A percentile compares a stretch with the other conserved stretches of the same genome.
phyloP scores from a whole-genome alignment of 1,140 invertebrate genomes.

The Drosophila neocordata region DNA sequence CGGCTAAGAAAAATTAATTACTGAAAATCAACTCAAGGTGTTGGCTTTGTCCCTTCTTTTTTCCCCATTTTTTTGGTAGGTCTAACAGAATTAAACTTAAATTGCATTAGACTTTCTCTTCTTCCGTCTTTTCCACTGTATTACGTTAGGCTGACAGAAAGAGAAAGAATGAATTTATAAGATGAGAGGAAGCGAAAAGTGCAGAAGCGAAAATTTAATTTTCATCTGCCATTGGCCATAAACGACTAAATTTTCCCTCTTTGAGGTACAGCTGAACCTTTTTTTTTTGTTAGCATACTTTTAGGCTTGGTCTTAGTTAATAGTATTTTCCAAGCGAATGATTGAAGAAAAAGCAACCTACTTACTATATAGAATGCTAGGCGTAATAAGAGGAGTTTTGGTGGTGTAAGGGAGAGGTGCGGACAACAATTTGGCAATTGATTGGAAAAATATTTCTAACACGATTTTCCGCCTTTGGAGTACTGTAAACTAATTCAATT shows the following conservation, averaged over 20 bases:
- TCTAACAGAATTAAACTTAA: slow-evolving; percentile 36
- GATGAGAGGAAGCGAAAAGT: background rate
- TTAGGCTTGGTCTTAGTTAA: slow-evolving; percentile 44
- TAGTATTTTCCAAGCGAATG: slow-evolving; percentile 56
- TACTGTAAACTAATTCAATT: slow-evolving; percentile 73
- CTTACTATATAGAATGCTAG: background rate
- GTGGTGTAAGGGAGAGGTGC: background rate
- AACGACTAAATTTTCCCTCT: slow-evolving; percentile 9
- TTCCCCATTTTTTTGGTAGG: background rate
- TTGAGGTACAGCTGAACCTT: slow-evolving; percentile 4
- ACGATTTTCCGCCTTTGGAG: slow-evolving; percentile 46
- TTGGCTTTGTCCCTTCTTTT: background rate
- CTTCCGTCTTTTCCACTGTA: slow-evolving; percentile 3
- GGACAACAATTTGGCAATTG: slow-evolving; percentile 65
- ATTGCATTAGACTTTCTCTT: slow-evolving; percentile 18
- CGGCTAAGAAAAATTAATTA: slow-evolving; percentile 50
- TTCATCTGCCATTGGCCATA: slow-evolving; percentile 6
- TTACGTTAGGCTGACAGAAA: slow-evolving; percentile 6
- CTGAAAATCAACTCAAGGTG: slow-evolving; percentile 38
- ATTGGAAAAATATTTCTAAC: slow-evolving; percentile 77
- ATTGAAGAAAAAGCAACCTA: slow-evolving; percentile 14
- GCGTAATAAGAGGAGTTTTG: background rate
- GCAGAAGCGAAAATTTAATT: slow-evolving; percentile 12
- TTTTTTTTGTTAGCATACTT: slow-evolving; percentile 37
- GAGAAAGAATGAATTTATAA: background rate